Base-by-base conservation (phyloP, 2,113 vertebrate genomes). In the Nycticebus coucang region DNA sequence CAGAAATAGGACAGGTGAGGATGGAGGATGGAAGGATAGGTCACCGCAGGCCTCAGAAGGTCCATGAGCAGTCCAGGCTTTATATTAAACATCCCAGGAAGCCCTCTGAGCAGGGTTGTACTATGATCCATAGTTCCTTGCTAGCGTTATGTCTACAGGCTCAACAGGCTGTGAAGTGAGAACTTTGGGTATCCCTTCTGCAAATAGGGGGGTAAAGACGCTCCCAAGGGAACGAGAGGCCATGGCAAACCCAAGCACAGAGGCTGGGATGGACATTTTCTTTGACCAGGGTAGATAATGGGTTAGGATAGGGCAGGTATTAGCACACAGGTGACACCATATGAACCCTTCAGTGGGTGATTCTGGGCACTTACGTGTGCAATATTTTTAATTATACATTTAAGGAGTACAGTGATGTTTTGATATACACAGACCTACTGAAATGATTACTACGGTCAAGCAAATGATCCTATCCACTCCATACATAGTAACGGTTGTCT, bases 191-290 rank as follows among this genome's bases (percentile, higher is more conserved):
- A 35, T 9, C 3, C 7, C 26, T 79, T 18, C 37, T 60, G 24
- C 18, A 33, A 72, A 21, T 9, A 59, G 80, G 69, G 26, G 84
- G n/a, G 57, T 1, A 19, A 15, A 10, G 24, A 69, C 15, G 18
- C 64, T 53, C 13, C 2, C 9, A 37, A 33, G 59, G 7, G 8
- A 2, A 6, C 0, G 1, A 18, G 26, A 60, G 35, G 24, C 41
- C 0, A 0, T 0, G 5, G 53, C 22, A 35, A 55, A 30, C 4
- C 4, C n/a, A 12, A 26, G 50, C 50, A 12, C 50, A 12, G 7
- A 2, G 78, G 19, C 21, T 2, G 6, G 4, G 1, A 18, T 1
- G 3, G 2, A 4, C 4, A 7, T 2, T 66, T 66, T 15, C 26
- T 86, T 11, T 1, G 1, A 0, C 21, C 9, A 15, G 5, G 3